These are phyloP conservation scores for Bolborhynchus lineola DNA, from an alignment of 2,113 vertebrate genomes.

Conservation along the genomic window DNA sequence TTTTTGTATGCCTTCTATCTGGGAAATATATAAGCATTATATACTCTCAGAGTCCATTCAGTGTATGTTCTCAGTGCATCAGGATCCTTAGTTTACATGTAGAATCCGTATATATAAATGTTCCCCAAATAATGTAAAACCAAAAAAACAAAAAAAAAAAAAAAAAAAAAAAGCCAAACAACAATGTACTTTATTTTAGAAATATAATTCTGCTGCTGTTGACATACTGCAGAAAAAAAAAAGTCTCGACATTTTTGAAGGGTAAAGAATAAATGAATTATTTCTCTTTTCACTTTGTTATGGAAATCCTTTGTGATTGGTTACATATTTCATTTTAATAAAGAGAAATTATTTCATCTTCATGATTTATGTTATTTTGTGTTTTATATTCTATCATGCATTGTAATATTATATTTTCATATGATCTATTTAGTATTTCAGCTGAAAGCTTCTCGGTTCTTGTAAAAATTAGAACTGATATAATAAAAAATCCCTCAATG, in stretches of 20 bases:
- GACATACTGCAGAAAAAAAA: neutral
- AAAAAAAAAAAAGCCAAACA: too few species aligned
- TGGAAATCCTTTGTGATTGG: neutral
- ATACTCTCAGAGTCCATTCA: neutral
- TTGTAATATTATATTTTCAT: neutral
- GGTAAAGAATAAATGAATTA: neutral
- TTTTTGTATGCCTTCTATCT: neutral
- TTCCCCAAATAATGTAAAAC: neutral
- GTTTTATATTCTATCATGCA: neutral
- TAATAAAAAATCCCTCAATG: rapidly evolving
- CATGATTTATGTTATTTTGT: neutral
- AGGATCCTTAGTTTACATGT: neutral
- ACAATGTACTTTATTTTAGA: neutral
- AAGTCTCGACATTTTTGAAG: neutral
- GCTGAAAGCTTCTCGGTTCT: neutral
- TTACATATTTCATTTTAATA: neutral
- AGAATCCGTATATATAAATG: neutral
- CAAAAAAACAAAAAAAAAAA: neutral
- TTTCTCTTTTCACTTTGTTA: neutral
- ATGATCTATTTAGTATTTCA: neutral
- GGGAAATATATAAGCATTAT: neutral
- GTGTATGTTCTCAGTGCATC: neutral
- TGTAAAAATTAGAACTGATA: neutral
- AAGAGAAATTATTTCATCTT: neutral
- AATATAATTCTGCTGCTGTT: neutral